These are phyloP conservation scores for Malurus cyaneus DNA, from an alignment of 2,113 vertebrate species.

Conservation along the genomic window DNA sequence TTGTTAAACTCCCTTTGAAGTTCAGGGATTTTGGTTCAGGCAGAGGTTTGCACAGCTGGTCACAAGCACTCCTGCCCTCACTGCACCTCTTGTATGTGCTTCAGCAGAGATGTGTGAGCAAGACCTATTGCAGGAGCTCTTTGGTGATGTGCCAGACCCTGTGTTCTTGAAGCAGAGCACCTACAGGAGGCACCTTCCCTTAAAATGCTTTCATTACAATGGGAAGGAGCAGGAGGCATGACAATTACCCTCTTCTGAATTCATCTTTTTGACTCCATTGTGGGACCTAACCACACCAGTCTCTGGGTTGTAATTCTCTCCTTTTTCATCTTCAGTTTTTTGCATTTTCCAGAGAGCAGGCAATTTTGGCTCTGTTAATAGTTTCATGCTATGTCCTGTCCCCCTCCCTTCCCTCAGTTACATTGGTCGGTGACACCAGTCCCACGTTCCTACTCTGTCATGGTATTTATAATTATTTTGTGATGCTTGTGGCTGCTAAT, in stretches of 20 bases:
- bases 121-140: not conserved
- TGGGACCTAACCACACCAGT: not conserved
- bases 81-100: not conserved
- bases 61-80: not conserved
- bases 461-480: not conserved
- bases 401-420: not conserved
- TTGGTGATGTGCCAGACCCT: fast-evolving
- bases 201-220: not conserved
- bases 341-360: not conserved
- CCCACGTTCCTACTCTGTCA: not conserved
- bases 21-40: not conserved
- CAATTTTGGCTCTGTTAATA: not conserved
- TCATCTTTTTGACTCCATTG: not conserved
- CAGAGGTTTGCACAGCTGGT: not conserved
- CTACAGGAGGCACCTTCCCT: not conserved
- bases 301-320: not conserved
- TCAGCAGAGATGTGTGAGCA: fast-evolving
- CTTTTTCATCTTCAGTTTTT: not conserved
- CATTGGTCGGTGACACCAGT: not conserved
- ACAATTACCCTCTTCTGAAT: not conserved
- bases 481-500: not conserved
- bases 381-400: not conserved
- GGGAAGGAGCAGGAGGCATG: not conserved
- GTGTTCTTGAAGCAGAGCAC: not conserved
- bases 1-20: not conserved